These are phyloP conservation scores for Hirundo rustica DNA, from an alignment of 2,797 vertebrate species.

Conservation along the genomic window DNA sequence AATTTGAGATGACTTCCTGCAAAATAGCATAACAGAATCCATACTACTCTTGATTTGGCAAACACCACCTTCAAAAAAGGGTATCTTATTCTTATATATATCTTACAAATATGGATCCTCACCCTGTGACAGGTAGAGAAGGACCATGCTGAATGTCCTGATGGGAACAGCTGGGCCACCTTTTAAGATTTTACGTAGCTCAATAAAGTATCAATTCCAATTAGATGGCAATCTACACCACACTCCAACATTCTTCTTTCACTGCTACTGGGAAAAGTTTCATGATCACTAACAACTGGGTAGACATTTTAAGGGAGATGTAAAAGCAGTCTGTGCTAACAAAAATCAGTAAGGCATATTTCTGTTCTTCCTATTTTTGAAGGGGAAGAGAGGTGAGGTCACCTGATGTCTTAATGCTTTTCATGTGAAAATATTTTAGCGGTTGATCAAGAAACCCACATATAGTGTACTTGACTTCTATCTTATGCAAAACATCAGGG, in stretches of 20 bases:
- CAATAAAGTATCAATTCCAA: neutral
- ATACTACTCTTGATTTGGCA: neutral
- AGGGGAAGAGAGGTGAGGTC: neutral
- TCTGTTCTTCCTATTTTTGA: neutral
- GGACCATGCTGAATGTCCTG: neutral
- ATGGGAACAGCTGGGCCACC: neutral
- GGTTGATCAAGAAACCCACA: neutral
- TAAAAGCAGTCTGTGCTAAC: neutral
- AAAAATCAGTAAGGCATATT: neutral
- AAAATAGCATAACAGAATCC: neutral
- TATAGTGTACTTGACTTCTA: neutral
- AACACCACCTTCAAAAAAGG: neutral
- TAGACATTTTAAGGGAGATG: neutral
- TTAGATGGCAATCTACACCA: neutral
- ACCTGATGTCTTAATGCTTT: neutral
- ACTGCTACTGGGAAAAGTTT: neutral
- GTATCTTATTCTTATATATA: neutral
- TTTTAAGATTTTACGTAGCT: neutral
- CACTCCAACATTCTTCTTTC: neutral
- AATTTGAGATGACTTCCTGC: neutral
- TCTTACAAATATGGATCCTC: neutral
- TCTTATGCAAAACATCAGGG: neutral
- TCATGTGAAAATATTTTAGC: neutral
- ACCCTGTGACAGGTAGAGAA: neutral
- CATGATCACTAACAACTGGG: neutral